A percentile compares a stretch with the other conserved stretches of the same genome.
Conservation (phyloP, 2,888 invertebrate species). For the Rhabditoides inermis region DNA sequence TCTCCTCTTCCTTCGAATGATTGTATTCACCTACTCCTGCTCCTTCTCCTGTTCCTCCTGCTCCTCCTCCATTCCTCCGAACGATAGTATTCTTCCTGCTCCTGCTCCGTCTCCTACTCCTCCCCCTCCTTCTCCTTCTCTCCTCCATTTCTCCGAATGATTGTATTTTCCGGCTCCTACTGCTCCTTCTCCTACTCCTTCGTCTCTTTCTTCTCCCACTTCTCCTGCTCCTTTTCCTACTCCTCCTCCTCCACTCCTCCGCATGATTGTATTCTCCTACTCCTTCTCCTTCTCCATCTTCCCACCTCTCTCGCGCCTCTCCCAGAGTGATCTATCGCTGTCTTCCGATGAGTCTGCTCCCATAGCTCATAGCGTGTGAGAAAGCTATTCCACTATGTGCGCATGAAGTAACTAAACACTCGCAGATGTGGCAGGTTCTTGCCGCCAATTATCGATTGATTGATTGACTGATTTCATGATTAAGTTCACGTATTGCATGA, state of each 20-base stretch:
- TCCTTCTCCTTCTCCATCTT: background rate
- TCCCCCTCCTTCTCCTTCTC: background rate
- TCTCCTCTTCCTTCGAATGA: conserved; percentile 3
- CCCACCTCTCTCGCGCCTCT: background rate
- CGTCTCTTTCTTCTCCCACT: background rate
- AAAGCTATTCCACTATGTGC: too few species aligned
- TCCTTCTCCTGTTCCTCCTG: conserved; percentile 4
- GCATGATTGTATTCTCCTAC: background rate
- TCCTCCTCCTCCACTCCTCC: background rate
- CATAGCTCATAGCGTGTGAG: too few species aligned
- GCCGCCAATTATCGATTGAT: too few species aligned
- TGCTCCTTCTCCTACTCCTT: background rate
- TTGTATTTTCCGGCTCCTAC: background rate
- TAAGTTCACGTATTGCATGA: too few species aligned
- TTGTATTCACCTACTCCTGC: conserved; percentile 6
- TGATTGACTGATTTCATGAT: too few species aligned
- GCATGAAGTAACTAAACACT: background rate
- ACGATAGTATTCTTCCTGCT: background rate
- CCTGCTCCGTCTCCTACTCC: conserved; percentile 4
- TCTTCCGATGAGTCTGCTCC: background rate
- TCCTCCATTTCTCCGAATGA: background rate
- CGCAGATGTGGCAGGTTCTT: too few species aligned
- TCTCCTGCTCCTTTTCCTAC: background rate
- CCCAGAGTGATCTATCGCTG: background rate
- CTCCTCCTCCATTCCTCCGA: conserved; percentile 1